phyloP scores from a whole-genome alignment of 2,888 invertebrate genomes.

The Spilosoma lubricipeda region DNA sequence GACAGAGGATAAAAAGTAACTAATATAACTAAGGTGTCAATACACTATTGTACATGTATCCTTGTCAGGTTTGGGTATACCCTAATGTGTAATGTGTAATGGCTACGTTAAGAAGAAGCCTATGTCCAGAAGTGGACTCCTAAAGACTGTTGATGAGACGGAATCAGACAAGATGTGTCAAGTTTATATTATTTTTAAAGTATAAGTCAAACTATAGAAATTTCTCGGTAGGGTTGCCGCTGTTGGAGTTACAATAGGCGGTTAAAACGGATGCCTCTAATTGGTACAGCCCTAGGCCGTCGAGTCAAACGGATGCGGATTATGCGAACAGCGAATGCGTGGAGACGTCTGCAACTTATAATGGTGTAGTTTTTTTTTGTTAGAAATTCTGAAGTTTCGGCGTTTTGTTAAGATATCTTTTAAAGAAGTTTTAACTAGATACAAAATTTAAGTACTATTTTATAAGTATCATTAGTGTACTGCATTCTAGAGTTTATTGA shows the following conservation, averaged over 20 bases:
- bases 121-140: no score
- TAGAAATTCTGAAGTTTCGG: constrained; percentile 8
- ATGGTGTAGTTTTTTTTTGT: constrained; percentile 34
- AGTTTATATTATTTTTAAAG: not conserved
- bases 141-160: not conserved
- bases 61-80: no score
- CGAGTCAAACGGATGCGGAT: constrained; percentile 65
- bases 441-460: not conserved
- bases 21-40: no score
- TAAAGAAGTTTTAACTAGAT: constrained; percentile 21
- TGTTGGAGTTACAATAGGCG: constrained; percentile 36
- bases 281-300: constrained; percentile 76
- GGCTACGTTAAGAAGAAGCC: no score
- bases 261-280: constrained; percentile 58
- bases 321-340: constrained; percentile 36
- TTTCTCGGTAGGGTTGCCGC: constrained; percentile 34
- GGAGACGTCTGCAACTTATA: constrained; percentile 50
- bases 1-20: no score
- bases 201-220: constrained; percentile 22
- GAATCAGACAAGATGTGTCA: not conserved
- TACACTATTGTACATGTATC: no score
- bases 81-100: no score
- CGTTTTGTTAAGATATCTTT: constrained; percentile 1
- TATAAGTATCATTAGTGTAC: not conserved
- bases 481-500: not conserved